Conservation (phyloP, 1,140 invertebrate genomes). For the Diachasmimorpha longicaudata region DNA sequence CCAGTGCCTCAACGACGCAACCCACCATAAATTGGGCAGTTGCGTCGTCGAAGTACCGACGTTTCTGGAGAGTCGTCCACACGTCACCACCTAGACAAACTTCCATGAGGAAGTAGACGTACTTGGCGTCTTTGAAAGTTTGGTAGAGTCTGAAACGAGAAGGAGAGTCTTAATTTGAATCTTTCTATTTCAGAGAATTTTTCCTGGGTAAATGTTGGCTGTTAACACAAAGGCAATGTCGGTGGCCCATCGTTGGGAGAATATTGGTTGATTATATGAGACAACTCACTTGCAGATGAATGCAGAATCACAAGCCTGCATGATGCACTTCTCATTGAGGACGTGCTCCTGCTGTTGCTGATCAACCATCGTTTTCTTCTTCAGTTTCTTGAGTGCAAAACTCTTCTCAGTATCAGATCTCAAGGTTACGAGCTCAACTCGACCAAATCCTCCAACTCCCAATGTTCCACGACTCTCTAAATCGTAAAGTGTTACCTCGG, state of each 20-base stretch:
- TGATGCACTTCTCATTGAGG: slow-evolving; percentile 90
- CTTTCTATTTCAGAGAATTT: background rate
- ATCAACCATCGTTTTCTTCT: slow-evolving; percentile 91
- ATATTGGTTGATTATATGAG: background rate
- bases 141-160: slow-evolving; percentile 77
- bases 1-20: slow-evolving; percentile 90
- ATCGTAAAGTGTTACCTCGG: slow-evolving; percentile 76
- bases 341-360: slow-evolving; percentile 94
- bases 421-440: slow-evolving; percentile 82
- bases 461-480: slow-evolving; percentile 84
- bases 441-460: slow-evolving; percentile 91
- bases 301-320: slow-evolving; percentile 78
- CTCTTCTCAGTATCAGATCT: slow-evolving; percentile 66
- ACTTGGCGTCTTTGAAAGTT: slow-evolving; percentile 94
- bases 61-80: slow-evolving; percentile 88
- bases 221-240: too few relatives aligned
- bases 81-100: slow-evolving; percentile 95
- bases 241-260: too few relatives aligned
- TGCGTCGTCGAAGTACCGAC: slow-evolving; percentile 82
- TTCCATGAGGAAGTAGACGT: slow-evolving; percentile 97
- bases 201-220: background rate
- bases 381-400: slow-evolving; percentile 90
- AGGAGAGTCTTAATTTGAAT: slow-evolving; percentile 5
- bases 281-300: slow-evolving; percentile 81
- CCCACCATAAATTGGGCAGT: slow-evolving; percentile 88